Evolutionary conservation across 2,113 vertebrate genomes (phyloP).

Genomic region (Passer domesticus): DNA sequence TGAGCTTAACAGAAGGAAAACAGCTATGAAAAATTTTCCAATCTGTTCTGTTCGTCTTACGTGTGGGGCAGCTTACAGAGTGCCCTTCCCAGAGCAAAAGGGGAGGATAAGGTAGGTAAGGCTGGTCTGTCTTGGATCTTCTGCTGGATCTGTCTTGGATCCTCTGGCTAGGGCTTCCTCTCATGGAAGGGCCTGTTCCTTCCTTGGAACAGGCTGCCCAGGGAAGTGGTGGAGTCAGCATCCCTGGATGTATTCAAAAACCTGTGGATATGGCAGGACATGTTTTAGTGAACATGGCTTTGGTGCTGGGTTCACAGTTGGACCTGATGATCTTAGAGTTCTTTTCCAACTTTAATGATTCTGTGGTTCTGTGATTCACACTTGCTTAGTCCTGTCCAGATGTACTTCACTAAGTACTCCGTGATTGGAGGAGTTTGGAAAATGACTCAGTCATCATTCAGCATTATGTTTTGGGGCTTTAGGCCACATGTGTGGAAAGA

Average conservation of each 20-base stretch:
- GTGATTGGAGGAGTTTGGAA: not conserved
- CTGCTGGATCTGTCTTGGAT: not conserved
- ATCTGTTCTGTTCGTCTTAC: not conserved
- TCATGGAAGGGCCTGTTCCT: not conserved
- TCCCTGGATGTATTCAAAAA: not conserved
- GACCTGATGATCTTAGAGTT: not conserved
- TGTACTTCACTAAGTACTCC: not conserved
- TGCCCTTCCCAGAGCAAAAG: not conserved
- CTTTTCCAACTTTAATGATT: not conserved
- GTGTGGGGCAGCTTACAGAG: not conserved
- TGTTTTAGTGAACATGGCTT: not conserved
- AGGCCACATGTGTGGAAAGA: not conserved
- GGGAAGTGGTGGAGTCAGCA: no score
- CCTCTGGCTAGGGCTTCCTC: not conserved
- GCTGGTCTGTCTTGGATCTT: not conserved
- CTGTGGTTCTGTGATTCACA: not conserved
- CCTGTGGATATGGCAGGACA: not conserved
- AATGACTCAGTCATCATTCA: not conserved
- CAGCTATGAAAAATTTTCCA: not conserved
- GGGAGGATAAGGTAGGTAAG: not conserved
- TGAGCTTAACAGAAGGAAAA: not conserved
- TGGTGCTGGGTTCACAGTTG: not conserved
- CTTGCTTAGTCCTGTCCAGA: not conserved
- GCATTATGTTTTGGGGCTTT: not conserved
- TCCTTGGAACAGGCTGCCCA: not conserved